Percentiles rank a stretch among this genome's conserved stretches.
phyloP scores from a whole-genome alignment of 2,797 vertebrate genomes.

The Clarias laeviceps region DNA sequence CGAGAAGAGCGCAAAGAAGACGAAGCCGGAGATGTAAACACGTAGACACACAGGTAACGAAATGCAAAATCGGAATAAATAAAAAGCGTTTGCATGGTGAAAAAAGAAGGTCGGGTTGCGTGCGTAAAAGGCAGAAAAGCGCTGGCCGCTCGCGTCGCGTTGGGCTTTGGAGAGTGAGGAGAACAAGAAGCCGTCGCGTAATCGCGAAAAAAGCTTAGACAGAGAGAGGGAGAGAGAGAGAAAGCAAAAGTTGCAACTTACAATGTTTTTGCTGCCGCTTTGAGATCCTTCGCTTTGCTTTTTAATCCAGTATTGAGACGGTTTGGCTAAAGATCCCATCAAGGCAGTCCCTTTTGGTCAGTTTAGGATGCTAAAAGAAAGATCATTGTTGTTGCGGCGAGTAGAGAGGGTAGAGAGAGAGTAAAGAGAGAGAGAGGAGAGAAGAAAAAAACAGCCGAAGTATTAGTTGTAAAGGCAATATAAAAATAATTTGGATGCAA shows the following conservation, averaged over 20 bases:
- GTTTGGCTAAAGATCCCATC: slow-evolving; percentile 91
- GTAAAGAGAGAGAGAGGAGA: slow-evolving; percentile 62
- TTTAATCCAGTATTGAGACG: slow-evolving; percentile 91
- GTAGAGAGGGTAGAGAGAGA: slow-evolving; percentile 69
- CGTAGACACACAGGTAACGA: slow-evolving; percentile 85
- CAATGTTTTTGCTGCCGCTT: slow-evolving; percentile 88
- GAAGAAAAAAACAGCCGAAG: slow-evolving; percentile 68
- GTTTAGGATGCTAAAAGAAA: slow-evolving; percentile 86
- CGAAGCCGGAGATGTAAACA: slow-evolving; percentile 79
- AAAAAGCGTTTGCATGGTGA: slow-evolving; percentile 67
- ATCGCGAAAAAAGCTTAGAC: slow-evolving; percentile 62
- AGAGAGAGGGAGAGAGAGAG: slow-evolving; percentile 71
- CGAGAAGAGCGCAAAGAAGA: slow-evolving; percentile 75
- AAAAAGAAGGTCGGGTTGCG: slow-evolving; percentile 64
- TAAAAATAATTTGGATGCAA: slow-evolving; percentile 95
- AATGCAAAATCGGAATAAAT: slow-evolving; percentile 61
- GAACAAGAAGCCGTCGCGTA: slow-evolving; percentile 65
- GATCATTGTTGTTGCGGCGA: slow-evolving; percentile 93
- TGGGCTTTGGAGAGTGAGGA: slow-evolving; percentile 61
- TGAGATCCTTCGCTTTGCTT: slow-evolving; percentile 82
- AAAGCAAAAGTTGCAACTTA: slow-evolving; percentile 94
- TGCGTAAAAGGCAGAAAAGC: slow-evolving; percentile 49
- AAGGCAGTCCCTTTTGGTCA: slow-evolving; percentile 84
- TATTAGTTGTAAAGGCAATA: slow-evolving; percentile 86
- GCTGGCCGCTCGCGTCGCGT: slow-evolving; percentile 59